Conservation (phyloP, 2,797 vertebrate genomes). For the Catostomus latipinnis region DNA sequence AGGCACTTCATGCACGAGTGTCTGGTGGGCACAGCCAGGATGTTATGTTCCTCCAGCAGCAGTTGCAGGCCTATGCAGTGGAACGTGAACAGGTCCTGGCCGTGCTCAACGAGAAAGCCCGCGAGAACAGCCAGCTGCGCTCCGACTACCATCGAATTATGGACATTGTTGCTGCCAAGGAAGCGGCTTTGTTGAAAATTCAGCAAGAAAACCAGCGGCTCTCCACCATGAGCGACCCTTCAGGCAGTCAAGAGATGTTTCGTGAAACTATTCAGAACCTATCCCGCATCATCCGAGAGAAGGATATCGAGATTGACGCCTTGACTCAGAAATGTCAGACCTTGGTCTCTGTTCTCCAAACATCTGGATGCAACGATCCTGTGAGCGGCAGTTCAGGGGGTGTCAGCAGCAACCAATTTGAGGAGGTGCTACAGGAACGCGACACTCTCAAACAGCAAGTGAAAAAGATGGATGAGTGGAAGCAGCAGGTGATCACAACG, state of each 20-base stretch:
- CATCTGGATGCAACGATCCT: constrained; percentile 71
- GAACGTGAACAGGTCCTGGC: constrained; percentile 92
- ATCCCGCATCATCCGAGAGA: constrained; percentile 96
- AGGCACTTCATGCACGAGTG: constrained; percentile 88
- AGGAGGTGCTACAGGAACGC: constrained; percentile 93
- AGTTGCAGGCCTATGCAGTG: constrained; percentile 87
- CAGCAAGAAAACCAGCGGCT: constrained; percentile 94
- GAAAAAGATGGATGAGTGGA: constrained; percentile 99
- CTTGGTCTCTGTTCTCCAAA: constrained; percentile 89
- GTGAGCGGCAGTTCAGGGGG: constrained; percentile 76
- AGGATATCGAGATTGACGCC: constrained; percentile 98
- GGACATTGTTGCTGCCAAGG: constrained; percentile 92
- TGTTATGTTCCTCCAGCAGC: constrained; percentile 89
- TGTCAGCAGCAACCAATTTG: constrained; percentile 96
- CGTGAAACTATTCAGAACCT: constrained; percentile 97
- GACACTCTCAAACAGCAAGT: constrained; percentile 95
- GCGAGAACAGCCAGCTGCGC: constrained; percentile 94
- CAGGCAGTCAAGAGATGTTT: constrained; percentile 94
- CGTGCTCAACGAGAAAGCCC: constrained; percentile 93
- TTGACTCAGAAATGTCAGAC: constrained; percentile 97
- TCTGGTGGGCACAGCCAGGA: constrained; percentile 84
- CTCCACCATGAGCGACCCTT: constrained; percentile 82
- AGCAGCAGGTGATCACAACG: constrained; percentile 97
- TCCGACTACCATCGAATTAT: constrained; percentile 92
- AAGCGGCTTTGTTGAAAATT: constrained; percentile 87